phyloP scores from a whole-genome alignment of 2,797 vertebrate species.

The Margarornis squamiger region DNA sequence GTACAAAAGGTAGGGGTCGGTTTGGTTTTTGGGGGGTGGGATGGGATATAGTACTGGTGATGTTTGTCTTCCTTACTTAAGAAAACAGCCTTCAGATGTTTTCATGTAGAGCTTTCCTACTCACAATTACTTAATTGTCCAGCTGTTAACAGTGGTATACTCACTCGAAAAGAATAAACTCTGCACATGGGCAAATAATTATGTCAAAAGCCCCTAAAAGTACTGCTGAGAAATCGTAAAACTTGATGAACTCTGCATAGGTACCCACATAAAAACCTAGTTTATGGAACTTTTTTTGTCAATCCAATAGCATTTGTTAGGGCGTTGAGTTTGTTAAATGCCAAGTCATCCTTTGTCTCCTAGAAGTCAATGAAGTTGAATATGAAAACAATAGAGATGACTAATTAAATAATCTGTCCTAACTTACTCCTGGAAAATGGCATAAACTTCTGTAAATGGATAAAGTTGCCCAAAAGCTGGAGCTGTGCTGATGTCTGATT shows the following conservation, averaged over 20 bases:
- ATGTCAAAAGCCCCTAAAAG: neutral
- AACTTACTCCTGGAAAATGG: neutral
- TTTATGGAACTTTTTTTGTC: neutral
- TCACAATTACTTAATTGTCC: neutral
- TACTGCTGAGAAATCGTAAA: neutral
- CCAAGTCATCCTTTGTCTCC: neutral
- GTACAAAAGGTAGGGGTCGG: conserved; percentile 85
- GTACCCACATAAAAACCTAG: neutral
- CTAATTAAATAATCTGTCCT: neutral
- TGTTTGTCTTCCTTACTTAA: neutral
- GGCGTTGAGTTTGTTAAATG: neutral
- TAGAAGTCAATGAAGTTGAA: neutral
- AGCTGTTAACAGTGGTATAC: neutral
- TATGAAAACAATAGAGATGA: neutral
- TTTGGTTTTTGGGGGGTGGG: neutral
- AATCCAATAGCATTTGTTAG: neutral
- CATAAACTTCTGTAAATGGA: neutral
- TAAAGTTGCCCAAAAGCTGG: neutral
- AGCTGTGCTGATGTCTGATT: neutral
- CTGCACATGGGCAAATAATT: neutral
- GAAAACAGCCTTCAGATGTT: neutral
- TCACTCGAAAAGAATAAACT: neutral
- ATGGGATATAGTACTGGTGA: neutral
- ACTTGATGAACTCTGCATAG: neutral
- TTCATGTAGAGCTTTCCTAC: neutral